phyloP scores from a whole-genome alignment of 2,113 vertebrate genomes.

The Lycocorax pyrrhopterus region DNA sequence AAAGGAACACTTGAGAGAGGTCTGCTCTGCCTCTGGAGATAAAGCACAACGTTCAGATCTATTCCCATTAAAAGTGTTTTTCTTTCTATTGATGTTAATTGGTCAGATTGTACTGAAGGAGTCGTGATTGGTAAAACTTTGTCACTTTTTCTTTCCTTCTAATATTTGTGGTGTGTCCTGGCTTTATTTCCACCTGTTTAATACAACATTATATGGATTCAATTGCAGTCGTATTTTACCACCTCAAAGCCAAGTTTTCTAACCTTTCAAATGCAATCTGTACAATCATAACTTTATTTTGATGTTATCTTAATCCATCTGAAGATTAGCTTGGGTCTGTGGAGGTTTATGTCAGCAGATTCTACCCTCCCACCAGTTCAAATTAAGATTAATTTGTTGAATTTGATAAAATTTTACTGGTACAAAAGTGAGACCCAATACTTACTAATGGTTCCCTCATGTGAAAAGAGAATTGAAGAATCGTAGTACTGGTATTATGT shows the following conservation, averaged over 20 bases:
- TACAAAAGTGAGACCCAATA: neutral
- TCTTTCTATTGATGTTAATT: neutral
- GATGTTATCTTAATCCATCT: neutral
- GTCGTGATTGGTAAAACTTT: neutral
- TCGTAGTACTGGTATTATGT: rapidly evolving
- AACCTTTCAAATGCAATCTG: neutral
- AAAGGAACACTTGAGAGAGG: neutral
- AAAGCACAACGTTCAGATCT: neutral
- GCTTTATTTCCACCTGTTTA: neutral
- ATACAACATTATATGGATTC: neutral
- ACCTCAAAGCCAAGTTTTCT: neutral
- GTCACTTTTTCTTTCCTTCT: neutral
- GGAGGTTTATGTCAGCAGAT: neutral
- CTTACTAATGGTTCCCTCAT: neutral
- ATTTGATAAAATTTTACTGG: neutral
- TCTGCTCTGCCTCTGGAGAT: neutral
- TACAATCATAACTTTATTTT: neutral
- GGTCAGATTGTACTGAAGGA: neutral
- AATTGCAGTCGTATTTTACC: neutral
- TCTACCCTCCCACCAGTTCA: neutral
- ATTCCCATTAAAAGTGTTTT: neutral
- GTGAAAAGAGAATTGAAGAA: neutral
- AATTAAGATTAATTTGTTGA: neutral
- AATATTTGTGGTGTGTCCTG: neutral
- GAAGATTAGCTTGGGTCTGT: neutral